Conservation (phyloP, 2,888 invertebrate species). For the Cremastinae sp. region DNA sequence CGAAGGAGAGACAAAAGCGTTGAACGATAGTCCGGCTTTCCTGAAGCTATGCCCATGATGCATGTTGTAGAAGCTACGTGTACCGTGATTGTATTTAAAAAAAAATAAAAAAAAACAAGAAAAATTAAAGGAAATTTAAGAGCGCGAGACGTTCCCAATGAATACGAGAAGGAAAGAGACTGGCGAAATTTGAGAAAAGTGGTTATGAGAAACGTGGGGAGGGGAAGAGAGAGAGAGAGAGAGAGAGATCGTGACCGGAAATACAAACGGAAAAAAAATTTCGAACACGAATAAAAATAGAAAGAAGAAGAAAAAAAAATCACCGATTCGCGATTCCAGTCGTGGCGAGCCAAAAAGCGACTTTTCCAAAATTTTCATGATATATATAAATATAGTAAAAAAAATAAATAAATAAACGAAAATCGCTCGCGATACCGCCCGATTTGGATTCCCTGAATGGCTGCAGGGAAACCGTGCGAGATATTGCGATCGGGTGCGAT, state of each 20-base stretch:
- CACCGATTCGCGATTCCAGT: background rate
- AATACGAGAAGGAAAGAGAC: constrained; percentile 11
- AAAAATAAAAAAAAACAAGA: no score
- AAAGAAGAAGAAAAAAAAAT: no score
- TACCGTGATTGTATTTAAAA: constrained; percentile 65
- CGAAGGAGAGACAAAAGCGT: no score
- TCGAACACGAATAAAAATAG: no score
- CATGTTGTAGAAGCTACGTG: constrained; percentile 71
- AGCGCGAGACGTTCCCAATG: constrained; percentile 52
- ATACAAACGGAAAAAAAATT: no score
- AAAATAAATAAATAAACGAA: constrained; percentile 25
- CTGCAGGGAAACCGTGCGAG: constrained; percentile 83
- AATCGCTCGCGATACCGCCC: constrained; percentile 77
- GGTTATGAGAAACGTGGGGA: background rate
- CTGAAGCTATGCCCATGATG: constrained; percentile 67
- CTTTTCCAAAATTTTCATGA: constrained; percentile 49
- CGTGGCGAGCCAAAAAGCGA: constrained; percentile 40
- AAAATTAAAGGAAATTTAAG: constrained; percentile 37
- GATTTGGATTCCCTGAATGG: constrained; percentile 84
- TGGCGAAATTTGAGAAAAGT: constrained; percentile 26
- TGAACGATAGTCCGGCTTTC: constrained; percentile 54
- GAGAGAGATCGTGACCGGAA: constrained; percentile 14
- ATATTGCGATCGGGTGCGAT: constrained; percentile 77
- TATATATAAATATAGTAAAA: constrained; percentile 32
- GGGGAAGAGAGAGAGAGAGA: constrained; percentile 27